Base-by-base conservation (phyloP, 2,888 invertebrate species). In the Drosophila ezoana region DNA sequence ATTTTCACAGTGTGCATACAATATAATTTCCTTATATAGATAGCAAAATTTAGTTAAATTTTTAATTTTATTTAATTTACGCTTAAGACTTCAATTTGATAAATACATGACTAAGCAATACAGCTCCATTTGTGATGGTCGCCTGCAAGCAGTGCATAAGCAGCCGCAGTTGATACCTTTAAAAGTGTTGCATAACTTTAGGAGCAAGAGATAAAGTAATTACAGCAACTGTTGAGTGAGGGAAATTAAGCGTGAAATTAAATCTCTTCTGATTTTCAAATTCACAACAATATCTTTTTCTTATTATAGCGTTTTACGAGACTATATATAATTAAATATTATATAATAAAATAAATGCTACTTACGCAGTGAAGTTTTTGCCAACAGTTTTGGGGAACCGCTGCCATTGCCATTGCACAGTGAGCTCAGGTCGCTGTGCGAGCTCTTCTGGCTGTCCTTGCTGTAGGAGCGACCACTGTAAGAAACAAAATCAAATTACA, bases 361-460 rank as follows among this genome's bases (percentile, higher is more conserved):
- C 93, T 93, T 90, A 93, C 94, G 93, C 90, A 93, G 58, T 69
- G 91, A 90, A 88, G 87, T 93, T 93, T 91, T 94, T 93, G 87
- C 93, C 93, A 69, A 93, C 86, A 87, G 64, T 79, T 91, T 92
- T 1, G 90, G 90, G 60, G 90, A 92, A 53, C 81, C 87, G 66
- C 73, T 51, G 49, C 79, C 79, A 66, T 62, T 77, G 65, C 82
- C 85, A 72, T 94, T 94, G 9, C 75, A 75, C 59, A 80, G 92
- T 88, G 94, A 93, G 89, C 93, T 94, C 86, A 95, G 93, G 91
- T 95, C 95, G 87, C 95, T 95, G 90, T 95, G 94, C 1, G 95
- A 95, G 90, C 95, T 95, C 90, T 95, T 93, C 88, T 94, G 93
- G 89, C 94, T 94, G 92, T 94, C 93, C 91, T 94, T 93, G 90